phyloP scores from a whole-genome alignment of 2,797 vertebrate genomes.

The Eutrigla gurnardus region DNA sequence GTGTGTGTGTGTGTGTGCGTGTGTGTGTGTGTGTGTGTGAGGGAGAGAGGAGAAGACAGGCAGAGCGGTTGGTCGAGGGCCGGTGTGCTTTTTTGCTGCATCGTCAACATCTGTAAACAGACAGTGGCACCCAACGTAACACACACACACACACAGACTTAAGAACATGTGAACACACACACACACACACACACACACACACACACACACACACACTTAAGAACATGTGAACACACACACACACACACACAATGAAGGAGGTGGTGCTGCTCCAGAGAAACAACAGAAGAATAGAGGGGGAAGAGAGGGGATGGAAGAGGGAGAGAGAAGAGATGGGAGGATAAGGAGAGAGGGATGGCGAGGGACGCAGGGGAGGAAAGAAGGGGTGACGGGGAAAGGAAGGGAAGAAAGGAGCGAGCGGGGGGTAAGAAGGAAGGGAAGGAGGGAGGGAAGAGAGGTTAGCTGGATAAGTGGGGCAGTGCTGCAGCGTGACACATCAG shows the following conservation, averaged over 20 bases:
- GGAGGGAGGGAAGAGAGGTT: constrained; percentile 75
- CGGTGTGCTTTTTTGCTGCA: constrained; percentile 53
- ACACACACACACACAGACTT: constrained; percentile 10
- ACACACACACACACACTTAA: constrained; percentile 10
- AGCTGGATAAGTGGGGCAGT: constrained; percentile 85
- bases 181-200: constrained; percentile 25
- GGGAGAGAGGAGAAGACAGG: constrained; percentile 13
- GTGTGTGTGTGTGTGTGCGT: neutral
- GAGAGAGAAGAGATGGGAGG: neutral
- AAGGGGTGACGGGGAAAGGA: constrained; percentile 28
- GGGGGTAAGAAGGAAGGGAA: constrained; percentile 19
- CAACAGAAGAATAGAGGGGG: constrained; percentile 7
- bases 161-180: constrained; percentile 4
- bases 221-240: neutral
- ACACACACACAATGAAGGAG: constrained; percentile 10
- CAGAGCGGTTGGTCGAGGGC: constrained; percentile 25
- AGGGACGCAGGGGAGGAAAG: neutral
- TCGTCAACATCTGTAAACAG: constrained; percentile 62
- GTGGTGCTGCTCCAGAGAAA: constrained; percentile 8
- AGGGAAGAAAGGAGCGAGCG: constrained; percentile 31
- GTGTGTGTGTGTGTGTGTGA: neutral
- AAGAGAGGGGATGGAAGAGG: neutral
- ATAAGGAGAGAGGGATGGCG: neutral
- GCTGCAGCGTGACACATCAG: constrained; percentile 88
- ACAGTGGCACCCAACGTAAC: constrained; percentile 24